Evolutionary conservation across 2,888 invertebrate genomes (phyloP).

Genomic region (Cactoblastis cactorum): DNA sequence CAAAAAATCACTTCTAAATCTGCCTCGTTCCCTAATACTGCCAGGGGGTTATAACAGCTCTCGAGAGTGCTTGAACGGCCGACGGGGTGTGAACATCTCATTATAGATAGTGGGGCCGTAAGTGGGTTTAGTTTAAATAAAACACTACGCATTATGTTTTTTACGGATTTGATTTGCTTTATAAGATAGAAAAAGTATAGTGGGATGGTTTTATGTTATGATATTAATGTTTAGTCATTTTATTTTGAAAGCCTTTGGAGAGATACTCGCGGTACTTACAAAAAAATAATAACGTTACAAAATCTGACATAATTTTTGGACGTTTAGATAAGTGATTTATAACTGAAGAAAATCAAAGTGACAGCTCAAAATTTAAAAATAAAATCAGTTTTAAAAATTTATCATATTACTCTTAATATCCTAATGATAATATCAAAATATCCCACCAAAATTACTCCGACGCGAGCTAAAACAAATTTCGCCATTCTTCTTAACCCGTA

Average conservation of each 20-base stretch:
- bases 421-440: not conserved
- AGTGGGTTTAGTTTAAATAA: conserved; percentile 32
- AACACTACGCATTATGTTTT: conserved; percentile 24
- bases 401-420: no score
- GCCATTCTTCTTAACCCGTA: not conserved
- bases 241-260: no score
- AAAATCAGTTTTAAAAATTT: no score
- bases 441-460: not conserved
- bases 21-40: conserved; percentile 29
- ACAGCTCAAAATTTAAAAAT: no score
- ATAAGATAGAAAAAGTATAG: no score
- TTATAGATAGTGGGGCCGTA: conserved; percentile 36
- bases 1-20: conserved; percentile 41
- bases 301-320: no score
- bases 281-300: no score
- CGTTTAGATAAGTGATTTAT: no score
- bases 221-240: not conserved
- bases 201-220: not conserved
- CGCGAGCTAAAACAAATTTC: not conserved
- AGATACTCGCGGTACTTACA: no score
- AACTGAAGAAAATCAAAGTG: no score
- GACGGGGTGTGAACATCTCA: conserved; percentile 41
- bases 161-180: not conserved
- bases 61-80: conserved; percentile 43
- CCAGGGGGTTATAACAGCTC: conserved; percentile 38